These are phyloP conservation scores for Montifringilla adamsi DNA, from an alignment of 2,113 vertebrate genomes.

Conservation along the genomic window DNA sequence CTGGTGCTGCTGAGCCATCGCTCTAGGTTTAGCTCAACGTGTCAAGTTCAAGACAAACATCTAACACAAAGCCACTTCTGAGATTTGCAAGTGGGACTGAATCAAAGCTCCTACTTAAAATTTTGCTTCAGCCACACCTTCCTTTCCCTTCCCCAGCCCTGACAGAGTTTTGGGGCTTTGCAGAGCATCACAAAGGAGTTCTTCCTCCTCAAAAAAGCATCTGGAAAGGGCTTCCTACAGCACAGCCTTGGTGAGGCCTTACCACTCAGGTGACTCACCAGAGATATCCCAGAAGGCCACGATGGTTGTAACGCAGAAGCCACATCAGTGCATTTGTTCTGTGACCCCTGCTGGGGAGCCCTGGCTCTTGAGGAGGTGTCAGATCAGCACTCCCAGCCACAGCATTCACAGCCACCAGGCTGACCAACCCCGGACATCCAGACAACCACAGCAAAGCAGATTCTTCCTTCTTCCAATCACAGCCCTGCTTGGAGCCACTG, in stretches of 20 bases:
- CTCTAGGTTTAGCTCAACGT: background rate
- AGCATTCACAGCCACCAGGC: background rate
- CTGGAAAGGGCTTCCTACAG: background rate
- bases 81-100: background rate
- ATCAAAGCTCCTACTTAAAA: background rate
- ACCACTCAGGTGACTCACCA: background rate
- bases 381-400: background rate
- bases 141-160: background rate
- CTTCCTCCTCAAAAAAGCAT: background rate
- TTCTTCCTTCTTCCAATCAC: background rate
- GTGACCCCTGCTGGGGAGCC: background rate
- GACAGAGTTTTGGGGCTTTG: background rate
- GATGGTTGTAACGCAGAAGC: background rate
- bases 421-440: background rate
- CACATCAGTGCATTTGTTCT: background rate
- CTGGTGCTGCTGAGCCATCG: background rate
- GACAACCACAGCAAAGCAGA: background rate
- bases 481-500: background rate
- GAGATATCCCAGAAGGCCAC: background rate
- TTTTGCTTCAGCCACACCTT: background rate
- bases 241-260: background rate
- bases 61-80: conserved; percentile 14
- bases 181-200: background rate
- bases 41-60: background rate
- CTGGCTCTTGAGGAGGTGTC: background rate